phyloP scores from a whole-genome alignment of 2,888 invertebrate species.

The Eupithecia vulgata region DNA sequence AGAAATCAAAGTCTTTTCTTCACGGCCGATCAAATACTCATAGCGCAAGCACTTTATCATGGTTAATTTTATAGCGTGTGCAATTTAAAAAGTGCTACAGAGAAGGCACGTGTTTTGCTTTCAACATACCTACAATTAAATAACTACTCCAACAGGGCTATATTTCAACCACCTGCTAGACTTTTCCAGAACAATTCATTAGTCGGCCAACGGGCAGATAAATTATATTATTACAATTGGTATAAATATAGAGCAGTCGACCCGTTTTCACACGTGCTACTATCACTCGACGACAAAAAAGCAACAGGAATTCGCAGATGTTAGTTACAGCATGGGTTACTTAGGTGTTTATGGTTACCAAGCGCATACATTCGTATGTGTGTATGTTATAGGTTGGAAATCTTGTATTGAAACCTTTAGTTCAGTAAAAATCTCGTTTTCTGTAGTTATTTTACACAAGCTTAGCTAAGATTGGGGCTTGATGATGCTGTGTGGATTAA shows the following conservation, averaged over 20 bases:
- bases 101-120: neutral
- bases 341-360: neutral
- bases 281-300: conserved; percentile 32
- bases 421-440: neutral
- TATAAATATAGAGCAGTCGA: conserved; percentile 38
- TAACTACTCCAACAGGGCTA: neutral
- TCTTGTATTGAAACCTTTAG: neutral
- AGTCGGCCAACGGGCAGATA: conserved; percentile 34
- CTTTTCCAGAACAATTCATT: conserved; percentile 22
- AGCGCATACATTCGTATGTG: neutral
- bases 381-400: too few relatives aligned
- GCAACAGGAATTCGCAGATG: conserved; percentile 13
- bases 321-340: neutral
- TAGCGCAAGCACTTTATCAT: too few relatives aligned
- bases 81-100: neutral
- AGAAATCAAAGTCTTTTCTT: too few relatives aligned
- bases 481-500: too few relatives aligned
- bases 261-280: conserved; percentile 42
- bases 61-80: too few relatives aligned
- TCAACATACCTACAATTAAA: neutral
- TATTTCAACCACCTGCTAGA: conserved; percentile 3
- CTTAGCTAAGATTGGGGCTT: too few relatives aligned
- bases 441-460: neutral
- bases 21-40: too few relatives aligned
- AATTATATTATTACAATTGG: conserved; percentile 31